Evolutionary conservation across 2,888 invertebrate species (phyloP), one percentile per base, ranked within the genome.

Genomic region (Pristionchus fissidentatus): DNA sequence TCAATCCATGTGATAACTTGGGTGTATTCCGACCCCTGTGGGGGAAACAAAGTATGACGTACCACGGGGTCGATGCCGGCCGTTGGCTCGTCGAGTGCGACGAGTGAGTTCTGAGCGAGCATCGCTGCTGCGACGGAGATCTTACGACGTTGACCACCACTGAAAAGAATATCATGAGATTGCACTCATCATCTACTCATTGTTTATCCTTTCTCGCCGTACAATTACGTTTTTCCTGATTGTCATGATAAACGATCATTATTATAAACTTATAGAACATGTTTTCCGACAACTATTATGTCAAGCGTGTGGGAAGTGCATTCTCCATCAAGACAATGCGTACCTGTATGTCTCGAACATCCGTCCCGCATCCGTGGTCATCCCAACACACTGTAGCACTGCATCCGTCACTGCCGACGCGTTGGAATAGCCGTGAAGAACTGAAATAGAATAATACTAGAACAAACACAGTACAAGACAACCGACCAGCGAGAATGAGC

Each of bases 141-240:
- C 93, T 96, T 96, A 84, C 96, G 93, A 92, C 94, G 95, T 93
- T 96, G 96, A 84, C 96, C 96, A 81, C 96, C 96, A 93, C 89
- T 89, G 80, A 15, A 38, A 7, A 49, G 19, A 10, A 26, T 4
- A 62, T 8, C n/a, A 15, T 15, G 22, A 41, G n/a, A 73, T 10
- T 41, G 43, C 1, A 26, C 62, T 22, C 1, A 73, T 13, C 1
- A 15, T 35, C 13, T 29, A 5, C n/a, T n/a, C n/a, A n/a, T n/a
- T n/a, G n/a, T n/a, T n/a, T n/a, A n/a, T n/a, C n/a, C n/a, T n/a
- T n/a, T n/a, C n/a, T n/a, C n/a, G n/a, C n/a, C n/a, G n/a, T n/a
- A n/a, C n/a, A n/a, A n/a, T n/a, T n/a, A n/a, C n/a, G n/a, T n/a
- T n/a, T n/a, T n/a, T n/a, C n/a, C n/a, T n/a, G n/a, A n/a, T n/a